Evolutionary conservation across 2,797 vertebrate species (phyloP), one percentile per base, ranked within the genome.

Genomic region (Sternarchorhynchus goeldii): DNA sequence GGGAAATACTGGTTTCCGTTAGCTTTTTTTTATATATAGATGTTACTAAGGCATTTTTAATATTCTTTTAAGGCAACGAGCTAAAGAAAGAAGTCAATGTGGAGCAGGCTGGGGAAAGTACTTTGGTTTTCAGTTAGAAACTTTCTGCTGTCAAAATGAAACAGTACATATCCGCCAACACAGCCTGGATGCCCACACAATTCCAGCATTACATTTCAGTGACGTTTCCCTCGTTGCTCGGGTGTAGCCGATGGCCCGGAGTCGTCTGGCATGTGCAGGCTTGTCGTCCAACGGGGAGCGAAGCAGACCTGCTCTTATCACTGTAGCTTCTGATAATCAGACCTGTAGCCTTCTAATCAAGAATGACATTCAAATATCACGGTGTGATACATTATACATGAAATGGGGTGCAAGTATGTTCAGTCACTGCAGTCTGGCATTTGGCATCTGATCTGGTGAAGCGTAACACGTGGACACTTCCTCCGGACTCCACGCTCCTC

Each of bases 371-470:
- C 55, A 41, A 7, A 56, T 12, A 41, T 45, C 39, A 68, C 57
- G 39, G 57, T 50, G 10, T 18, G n/a, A 77, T 81, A 69, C 69
- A 81, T 81, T 67, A 81, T 57, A 63, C 68, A 81, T 73, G 75
- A 62, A 77, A 81, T 62, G 56, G 39, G 53, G 64, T 34, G 17
- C 18, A 62, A 39, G 77, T 66, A 45, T 34, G 7, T 36, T 21
- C 64, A 67, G 29, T 73, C 64, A 56, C 41, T 56, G 18, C 18
- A 56, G 20, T 55, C 65, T 81, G 80, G 73, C 75, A 73, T 81
- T 81, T 81, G 80, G 73, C 80, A 77, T 39, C 31, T 55, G 63
- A 81, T 32, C 75, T 77, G 80, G 80, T 81, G 80, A 67, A 57
- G 62, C 41, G 68, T n/a, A 31, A 32, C 70, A 45, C 59, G 59